Base-by-base conservation (phyloP, 1,140 invertebrate genomes). In the Cephus cinctus region DNA sequence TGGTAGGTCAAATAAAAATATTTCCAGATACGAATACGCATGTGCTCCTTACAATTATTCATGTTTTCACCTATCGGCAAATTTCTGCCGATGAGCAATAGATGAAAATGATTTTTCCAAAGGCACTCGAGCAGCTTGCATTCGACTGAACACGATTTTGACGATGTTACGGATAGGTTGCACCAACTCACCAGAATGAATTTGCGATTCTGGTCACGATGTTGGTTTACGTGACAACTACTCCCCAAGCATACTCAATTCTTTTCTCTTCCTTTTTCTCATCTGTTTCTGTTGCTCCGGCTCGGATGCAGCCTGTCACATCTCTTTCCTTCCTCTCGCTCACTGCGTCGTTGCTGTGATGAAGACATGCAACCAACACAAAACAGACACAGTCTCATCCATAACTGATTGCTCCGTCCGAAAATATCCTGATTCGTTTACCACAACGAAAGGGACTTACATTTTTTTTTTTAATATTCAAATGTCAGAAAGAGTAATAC, bases 361-460 rank as follows among this genome's bases (percentile, higher is more conserved):
- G 58, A 58, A 58, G 49, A 61, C 47, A 35, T 40, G 43, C 18
- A 35, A 39, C 21, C 40, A 36, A 20, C 9, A 38, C 43, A 48
- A 52, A 52, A 40, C n/a, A n/a, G 51, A 39, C 12, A 23, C 32
- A 18, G 19, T 19, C 21, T 61, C 54, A 62, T 61, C 55, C 52
- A 54, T 52, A 49, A 61, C 51, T 57, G 55, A 61, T 61, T 61
- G 58, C 49, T 44, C n/a, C n/a, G n/a, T n/a, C n/a, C n/a, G n/a
- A n/a, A n/a, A n/a, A n/a, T n/a, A n/a, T n/a, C n/a, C n/a, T n/a
- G n/a, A n/a, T n/a, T n/a, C n/a, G n/a, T n/a, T n/a, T n/a, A n/a
- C n/a, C n/a, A n/a, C n/a, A n/a, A n/a, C n/a, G n/a, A n/a, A n/a
- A n/a, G n/a, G n/a, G n/a, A n/a, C n/a, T n/a, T n/a, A n/a, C n/a